Evolutionary conservation across 2,888 invertebrate species (phyloP).

Genomic region (Phoenoteleia sp.): DNA sequence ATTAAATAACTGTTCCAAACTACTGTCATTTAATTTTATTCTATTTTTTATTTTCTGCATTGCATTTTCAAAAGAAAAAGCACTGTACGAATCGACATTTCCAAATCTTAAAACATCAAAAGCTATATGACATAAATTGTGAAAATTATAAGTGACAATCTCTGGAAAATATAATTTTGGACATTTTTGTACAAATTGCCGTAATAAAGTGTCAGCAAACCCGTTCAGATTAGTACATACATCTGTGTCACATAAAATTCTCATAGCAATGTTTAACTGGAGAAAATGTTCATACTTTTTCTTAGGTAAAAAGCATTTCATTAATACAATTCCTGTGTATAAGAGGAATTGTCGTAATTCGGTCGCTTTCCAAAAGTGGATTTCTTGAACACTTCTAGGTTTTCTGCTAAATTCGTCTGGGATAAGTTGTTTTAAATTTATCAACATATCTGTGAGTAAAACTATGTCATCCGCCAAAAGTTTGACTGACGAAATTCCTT

Average conservation of each 20-base stretch:
- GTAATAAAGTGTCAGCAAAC: slow-evolving; percentile 12
- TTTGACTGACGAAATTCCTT: no score
- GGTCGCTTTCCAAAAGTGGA: no score
- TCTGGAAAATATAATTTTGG: slow-evolving; percentile 65
- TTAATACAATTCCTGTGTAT: no score
- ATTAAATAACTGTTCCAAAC: slow-evolving; percentile 16
- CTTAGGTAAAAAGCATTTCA: no score
- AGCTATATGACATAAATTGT: slow-evolving; percentile 76
- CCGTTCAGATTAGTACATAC: background rate
- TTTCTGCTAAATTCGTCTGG: no score
- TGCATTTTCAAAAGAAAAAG: slow-evolving; percentile 15
- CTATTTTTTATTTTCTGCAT: slow-evolving; percentile 27
- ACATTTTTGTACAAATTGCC: slow-evolving; percentile 45
- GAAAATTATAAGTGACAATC: slow-evolving; percentile 76
- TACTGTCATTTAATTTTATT: slow-evolving; percentile 16
- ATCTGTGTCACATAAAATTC: slow-evolving; percentile 2
- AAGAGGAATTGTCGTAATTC: no score
- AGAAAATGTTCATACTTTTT: no score
- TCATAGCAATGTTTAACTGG: background rate
- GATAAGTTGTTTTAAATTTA: no score
- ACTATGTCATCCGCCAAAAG: no score
- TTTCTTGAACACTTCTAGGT: no score
- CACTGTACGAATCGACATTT: slow-evolving; percentile 35
- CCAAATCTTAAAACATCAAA: slow-evolving; percentile 18
- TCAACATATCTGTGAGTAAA: no score